phyloP scores from a whole-genome alignment of 2,797 vertebrate species.

The Echiichthys vipera region DNA sequence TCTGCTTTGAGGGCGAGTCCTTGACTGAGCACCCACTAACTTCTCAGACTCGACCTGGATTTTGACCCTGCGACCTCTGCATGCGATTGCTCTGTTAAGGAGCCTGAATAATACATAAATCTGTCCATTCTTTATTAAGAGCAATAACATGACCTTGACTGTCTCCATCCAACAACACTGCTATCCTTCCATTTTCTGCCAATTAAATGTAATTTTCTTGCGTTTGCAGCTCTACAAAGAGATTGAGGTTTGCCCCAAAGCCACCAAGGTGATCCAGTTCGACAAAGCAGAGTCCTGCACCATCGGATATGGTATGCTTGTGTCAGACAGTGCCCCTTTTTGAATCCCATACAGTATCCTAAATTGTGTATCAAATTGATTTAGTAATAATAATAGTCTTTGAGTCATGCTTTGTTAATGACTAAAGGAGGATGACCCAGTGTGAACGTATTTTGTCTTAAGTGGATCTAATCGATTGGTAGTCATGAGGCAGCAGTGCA shows the following conservation, averaged over 20 bases:
- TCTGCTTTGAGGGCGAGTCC: constrained; percentile 37
- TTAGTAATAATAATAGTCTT: constrained; percentile 56
- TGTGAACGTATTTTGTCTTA: constrained; percentile 27
- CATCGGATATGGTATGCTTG: constrained; percentile 91
- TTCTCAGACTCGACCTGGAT: constrained; percentile 49
- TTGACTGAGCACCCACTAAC: constrained; percentile 44
- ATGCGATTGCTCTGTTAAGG: constrained; percentile 48
- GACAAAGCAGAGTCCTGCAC: constrained; percentile 88
- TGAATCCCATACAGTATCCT: constrained; percentile 8
- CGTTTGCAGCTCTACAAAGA: constrained; percentile 93
- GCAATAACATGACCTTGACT: constrained; percentile 51
- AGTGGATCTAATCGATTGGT: constrained; percentile 46
- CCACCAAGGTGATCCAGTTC: constrained; percentile 88
- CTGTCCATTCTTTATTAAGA: constrained; percentile 46
- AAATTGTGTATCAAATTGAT: constrained; percentile 57
- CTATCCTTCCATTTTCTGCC: constrained; percentile 16
- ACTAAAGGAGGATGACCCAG: constrained; percentile 24
- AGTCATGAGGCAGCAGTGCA: constrained; percentile 25
- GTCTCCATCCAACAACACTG: constrained; percentile 1
- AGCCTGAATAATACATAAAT: constrained; percentile 72
- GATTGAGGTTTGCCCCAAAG: constrained; percentile 94
- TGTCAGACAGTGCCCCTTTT: constrained; percentile 10
- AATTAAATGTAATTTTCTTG: constrained; percentile 40
- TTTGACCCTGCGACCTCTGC: constrained; percentile 62
- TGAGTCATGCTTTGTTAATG: constrained; percentile 66